Conservation (phyloP, 2,113 vertebrate genomes). For the Ornithorhynchus anatinus region DNA sequence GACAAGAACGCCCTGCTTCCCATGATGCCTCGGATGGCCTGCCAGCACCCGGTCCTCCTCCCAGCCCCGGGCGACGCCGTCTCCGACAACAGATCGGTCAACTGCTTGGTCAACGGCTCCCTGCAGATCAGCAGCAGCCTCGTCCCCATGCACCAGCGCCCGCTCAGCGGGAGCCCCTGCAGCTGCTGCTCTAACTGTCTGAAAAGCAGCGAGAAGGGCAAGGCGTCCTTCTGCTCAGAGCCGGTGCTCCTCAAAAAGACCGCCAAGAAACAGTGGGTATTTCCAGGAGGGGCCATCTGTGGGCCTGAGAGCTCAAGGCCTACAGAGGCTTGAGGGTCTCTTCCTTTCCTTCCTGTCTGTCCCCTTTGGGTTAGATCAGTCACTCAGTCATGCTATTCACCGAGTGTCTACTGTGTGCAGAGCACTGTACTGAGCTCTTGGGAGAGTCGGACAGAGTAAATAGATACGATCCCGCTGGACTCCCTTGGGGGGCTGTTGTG, state of each 20-base stretch:
- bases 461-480: too few species aligned
- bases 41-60: background rate
- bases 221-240: slow-evolving; percentile 63
- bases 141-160: slow-evolving; percentile 43
- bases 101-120: background rate
- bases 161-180: slow-evolving; percentile 48
- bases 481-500: too few species aligned
- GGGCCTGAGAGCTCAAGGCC: too few species aligned
- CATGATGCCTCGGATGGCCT: background rate
- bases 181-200: slow-evolving; percentile 67
- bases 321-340: background rate
- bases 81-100: slow-evolving; percentile 31
- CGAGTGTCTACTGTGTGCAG: too few species aligned
- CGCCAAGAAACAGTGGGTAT: slow-evolving; percentile 72
- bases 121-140: slow-evolving; percentile 28
- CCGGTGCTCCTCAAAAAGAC: slow-evolving; percentile 62
- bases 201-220: slow-evolving; percentile 58
- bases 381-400: too few species aligned
- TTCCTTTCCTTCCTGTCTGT: too few species aligned
- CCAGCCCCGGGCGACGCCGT: fast-evolving
- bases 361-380: too few species aligned
- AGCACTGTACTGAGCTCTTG: too few species aligned
- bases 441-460: too few species aligned
- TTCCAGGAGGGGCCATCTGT: background rate
- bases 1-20: background rate